Base-by-base conservation (phyloP, 2,888 invertebrate species). In the Drosophila mayaguana region DNA sequence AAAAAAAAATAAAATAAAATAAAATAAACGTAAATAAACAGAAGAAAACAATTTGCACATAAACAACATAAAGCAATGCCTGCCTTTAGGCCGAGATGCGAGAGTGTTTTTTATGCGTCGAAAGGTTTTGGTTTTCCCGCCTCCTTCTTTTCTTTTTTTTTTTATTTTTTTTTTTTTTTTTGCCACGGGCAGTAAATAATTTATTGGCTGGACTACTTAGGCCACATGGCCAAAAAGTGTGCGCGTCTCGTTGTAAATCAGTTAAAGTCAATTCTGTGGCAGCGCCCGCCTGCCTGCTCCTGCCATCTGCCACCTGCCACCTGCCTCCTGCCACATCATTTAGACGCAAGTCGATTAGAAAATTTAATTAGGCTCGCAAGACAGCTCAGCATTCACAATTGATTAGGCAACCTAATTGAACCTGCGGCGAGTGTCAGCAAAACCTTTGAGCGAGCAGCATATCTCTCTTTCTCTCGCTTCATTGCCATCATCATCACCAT, bases 321-420 rank as follows among this genome's bases (percentile, higher is more conserved):
- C 16, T 6, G 36, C 54, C 50, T 65, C 43, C 54, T 38, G 60
- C 66, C 72, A 32, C 40, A 57, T 48, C 36, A 63, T 61, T 65
- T 50, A 61, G 60, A 32, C 62, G 69, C 63, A 75, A 75, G 55
- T 84, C 81, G 84, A 86, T 84, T 88, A 81, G 79, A 82, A 79
- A 81, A 83, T 88, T 75, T 86, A 82, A 88, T 86, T 83, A 66
- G 48, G 57, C 18, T 22, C n/a, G 25, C 54, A 20, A 51, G 62
- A 61, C 46, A 61, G 56, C 18, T 42, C 51, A 66, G 45, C 46
- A 40, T 74, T 75, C 45, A 75, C 78, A 80, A 71, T 69, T 80
- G 82, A 81, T 83, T 83, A 75, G 71, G 63, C 78, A 78, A 79
- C 82, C 72, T 75, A 64, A 66, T 76, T 74, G 62, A 32, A 46